Evolutionary conservation across 1,140 invertebrate species (phyloP).

Genomic region (Drosophila subobscura): DNA sequence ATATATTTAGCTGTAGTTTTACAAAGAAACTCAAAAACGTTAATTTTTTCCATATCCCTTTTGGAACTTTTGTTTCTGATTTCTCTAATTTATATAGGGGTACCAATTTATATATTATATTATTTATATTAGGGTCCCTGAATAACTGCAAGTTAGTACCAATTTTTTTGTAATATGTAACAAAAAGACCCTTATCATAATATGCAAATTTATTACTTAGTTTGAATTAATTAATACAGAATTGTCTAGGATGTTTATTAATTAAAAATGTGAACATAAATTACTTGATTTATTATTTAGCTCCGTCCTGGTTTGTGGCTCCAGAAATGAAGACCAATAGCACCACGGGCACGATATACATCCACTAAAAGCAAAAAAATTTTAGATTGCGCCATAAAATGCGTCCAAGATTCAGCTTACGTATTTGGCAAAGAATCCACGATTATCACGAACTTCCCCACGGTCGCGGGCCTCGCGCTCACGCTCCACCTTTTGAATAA

Average conservation of each 20-base stretch:
- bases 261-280: constrained; percentile 20
- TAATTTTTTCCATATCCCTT: too few species aligned
- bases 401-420: constrained; percentile 86
- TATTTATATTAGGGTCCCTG: too few species aligned
- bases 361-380: constrained; percentile 89
- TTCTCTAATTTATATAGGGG: too few species aligned
- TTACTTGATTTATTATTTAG: constrained; percentile 53
- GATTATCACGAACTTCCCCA: constrained; percentile 95
- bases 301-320: constrained; percentile 90
- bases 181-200: neutral
- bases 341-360: constrained; percentile 95
- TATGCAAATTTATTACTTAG: constrained; percentile 18
- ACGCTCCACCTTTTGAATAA: constrained; percentile 95
- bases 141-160: too few species aligned
- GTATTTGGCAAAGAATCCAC: constrained; percentile 98
- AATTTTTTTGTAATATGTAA: too few species aligned
- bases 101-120: too few species aligned
- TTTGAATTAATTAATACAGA: constrained; percentile 17
- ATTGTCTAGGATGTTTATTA: constrained; percentile 36
- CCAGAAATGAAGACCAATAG: constrained; percentile 94
- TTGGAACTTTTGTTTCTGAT: too few species aligned
- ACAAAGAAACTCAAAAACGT: too few species aligned
- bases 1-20: too few species aligned
- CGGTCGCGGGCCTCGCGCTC: constrained; percentile 95
- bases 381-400: constrained; percentile 75